Evolutionary conservation across 2,113 vertebrate species (phyloP), one percentile per base, ranked within the genome.

Genomic region (Semicossyphus pulcher): DNA sequence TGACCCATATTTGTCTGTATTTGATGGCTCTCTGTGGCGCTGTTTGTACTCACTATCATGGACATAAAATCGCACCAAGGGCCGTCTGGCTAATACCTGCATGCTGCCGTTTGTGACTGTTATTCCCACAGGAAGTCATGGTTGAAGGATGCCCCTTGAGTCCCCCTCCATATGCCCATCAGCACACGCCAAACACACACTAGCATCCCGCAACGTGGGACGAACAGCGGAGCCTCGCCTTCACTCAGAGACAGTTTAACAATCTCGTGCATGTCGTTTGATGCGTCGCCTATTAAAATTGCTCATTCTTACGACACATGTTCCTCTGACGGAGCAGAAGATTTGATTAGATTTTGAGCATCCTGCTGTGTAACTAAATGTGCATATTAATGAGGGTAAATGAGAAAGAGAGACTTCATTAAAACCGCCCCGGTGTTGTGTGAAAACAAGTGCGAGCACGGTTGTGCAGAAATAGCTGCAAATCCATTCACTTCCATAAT

Each of bases 101-200:
- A 28, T 31, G 52, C 53, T 52, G 41, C 57, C 48, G 75, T 49
- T 20, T 2, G 20, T 77, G 28, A 41, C 67, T 64, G 51, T 52
- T 57, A 42, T 36, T 75, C 67, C 63, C 70, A 57, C 29, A 66
- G 69, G 45, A 75, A 48, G 61, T 42, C 23, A 12, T 44, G 25
- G 26, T 41, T 58, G 32, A 53, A 66, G 80, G 76, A 86, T 80
- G 83, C 80, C 42, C 81, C 57, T 21, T 20, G 8, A 61, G 14
- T 47, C 78, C 51, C 48, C 25, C 37, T 82, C 57, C 74, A 83
- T 81, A 86, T 84, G 79, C 67, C 67, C 48, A 44, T n/a, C 18
- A 11, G 10, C 11, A 34, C 44, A 69, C 28, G 5, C 23, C 64
- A 68, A 45, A 67, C 52, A 45, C 58, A 16, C 57, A 37, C 15